Base-by-base conservation (phyloP, 2,113 vertebrate species). In the Bufo gargarizans region DNA sequence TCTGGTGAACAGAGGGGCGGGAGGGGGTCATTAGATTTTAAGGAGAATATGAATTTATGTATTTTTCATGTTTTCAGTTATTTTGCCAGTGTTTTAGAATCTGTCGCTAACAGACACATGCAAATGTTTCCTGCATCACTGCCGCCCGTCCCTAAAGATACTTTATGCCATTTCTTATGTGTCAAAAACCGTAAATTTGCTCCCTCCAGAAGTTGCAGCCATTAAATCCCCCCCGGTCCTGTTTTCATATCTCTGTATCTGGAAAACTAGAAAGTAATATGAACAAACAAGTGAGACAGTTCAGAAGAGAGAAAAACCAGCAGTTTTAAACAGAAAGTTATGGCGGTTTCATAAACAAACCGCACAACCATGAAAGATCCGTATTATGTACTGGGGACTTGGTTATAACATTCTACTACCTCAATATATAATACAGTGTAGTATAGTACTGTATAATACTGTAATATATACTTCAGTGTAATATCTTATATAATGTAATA, bases 171-270 rank as follows among this genome's bases (percentile, higher is more conserved):
- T 81, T 87, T 87, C 65, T 22, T 45, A 87, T 87, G 55, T 81
- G 86, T 87, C 86, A 87, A 72, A 81, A 61, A 55, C 77, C 71
- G 79, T 80, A 78, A 87, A 87, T 87, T 55, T 81, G 50, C 58
- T 59, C 53, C 77, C 77, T 71, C 17, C 63, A 81, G 77, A 81
- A 50, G 86, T 47, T 56, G 49, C 47, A 87, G 86, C 50, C 86
- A 81, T 81, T 87, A 72, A 71, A 81, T 81, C 47, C 77, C 67
- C n/a, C 56, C 86, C 86, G 77, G 86, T 65, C 47, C 43, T 47
- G 63, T 81, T 87, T 71, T 87, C 59, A 71, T 80, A 80, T 20
- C 58, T 78, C 58, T 50, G 59, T 67, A 67, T 78, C 43, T 81
- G 53, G 53, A 86, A 79, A 79, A 67, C 63, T 80, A 63, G 61